Evolutionary conservation across 1,140 invertebrate species (phyloP), one percentile per base, ranked within the genome.

Genomic region (Tachypleus tridentatus): DNA sequence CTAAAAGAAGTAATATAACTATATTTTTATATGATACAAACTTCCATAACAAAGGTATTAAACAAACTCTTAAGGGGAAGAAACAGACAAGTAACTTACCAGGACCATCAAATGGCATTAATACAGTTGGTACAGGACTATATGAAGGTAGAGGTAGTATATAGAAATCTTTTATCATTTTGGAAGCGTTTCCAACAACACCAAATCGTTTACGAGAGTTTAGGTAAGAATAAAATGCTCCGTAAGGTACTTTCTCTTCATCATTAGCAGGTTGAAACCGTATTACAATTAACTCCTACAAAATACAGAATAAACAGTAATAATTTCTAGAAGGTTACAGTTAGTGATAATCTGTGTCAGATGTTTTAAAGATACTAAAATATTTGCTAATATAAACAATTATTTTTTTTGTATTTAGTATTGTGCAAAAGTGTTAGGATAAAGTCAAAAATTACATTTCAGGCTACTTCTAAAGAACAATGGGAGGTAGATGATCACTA

Each of bases 131-230:
- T 61, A 97, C 82, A 7, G 86, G 81, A 65, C 84, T 84, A 64
- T 87, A 82, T 11, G 84, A 85, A 0, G 88, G 84, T 53, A 97
- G 79, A 0, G 94, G 93, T 69, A 95, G 82, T 64, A 97, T 87
- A 74, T 98, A 97, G 74, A 97, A 93, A 77, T 98, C 94, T 74
- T 97, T 96, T 50, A 97, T 87, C 48, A 84, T 83, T 65, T 85
- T 85, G 6, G 85, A 86, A 58, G 80, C 80, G 60, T 80, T 82
- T 1, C 82, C 82, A 11, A 88, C 80, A 11, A 88, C 87, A 4
- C 85, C 87, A 69, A 76, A 81, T 57, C 81, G 74, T 73, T 88
- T 87, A 48, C 91, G 82, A 73, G 84, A 87, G 73, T 87, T 87
- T 6, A 98, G 79, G 78, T 97, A 97, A 65, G 85, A 87, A 73